Base-by-base conservation (phyloP, 2,797 vertebrate genomes). In the Falco cherrug region DNA sequence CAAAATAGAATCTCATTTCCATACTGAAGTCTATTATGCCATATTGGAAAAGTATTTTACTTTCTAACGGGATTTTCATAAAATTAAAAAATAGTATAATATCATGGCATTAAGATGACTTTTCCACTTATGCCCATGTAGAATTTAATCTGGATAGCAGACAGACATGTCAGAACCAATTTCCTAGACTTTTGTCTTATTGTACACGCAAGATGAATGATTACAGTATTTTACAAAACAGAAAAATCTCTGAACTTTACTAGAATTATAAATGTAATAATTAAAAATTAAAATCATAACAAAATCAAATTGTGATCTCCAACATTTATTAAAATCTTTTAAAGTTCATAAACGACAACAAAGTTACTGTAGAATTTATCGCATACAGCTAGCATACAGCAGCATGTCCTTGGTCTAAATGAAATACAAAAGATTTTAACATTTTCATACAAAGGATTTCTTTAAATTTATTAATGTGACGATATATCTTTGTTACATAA, bases 401-500 rank as follows among this genome's bases (percentile, higher is more conserved):
- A 98, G 98, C 98, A 98, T 98, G 97, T 98, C 98, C 97, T 98
- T 97, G 97, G 96, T 98, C 98, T 98, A 97, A 98, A 98, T 97
- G 98, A 98, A 98, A 98, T 97, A 98, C 97, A 98, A 98, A 98
- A 97, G 96, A 97, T 94, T 93, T 88, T 90, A 98, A 94, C 97
- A 96, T 98, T 98, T 98, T 98, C 98, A 98, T 99, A 99, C 98
- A 99, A 99, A 99, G 97, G 98, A 98, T 97, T 97, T 97, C 95
- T 98, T 98, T 97, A 97, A 98, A 98, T 98, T 99, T 99, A 99
- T 99, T 99, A 98, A 98, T 98, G 98, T 98, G 98, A 99, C 97
- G 98, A 97, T 97, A 98, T 98, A 98, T 98, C 97, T 98, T 99
- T 98, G 97, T 99, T 99, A 99, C 98, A 99, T 98, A 99, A 99